Conservation (phyloP, 1,140 invertebrate species). For the Zophobas atratus region DNA sequence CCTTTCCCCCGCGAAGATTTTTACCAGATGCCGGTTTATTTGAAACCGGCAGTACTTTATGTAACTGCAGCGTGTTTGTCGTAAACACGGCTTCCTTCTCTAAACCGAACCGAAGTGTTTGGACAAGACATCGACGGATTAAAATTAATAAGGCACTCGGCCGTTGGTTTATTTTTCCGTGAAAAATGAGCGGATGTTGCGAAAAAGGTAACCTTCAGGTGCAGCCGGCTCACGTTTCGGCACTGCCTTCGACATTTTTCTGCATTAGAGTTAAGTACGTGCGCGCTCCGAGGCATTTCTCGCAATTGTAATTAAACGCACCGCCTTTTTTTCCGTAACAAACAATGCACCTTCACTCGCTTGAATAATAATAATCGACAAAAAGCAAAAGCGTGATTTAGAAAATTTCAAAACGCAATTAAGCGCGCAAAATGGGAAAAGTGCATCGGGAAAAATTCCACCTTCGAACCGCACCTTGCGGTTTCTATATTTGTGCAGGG, state of each 20-base stretch:
- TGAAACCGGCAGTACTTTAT: conserved; percentile 20
- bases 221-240: conserved; percentile 19
- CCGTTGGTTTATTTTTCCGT: conserved; percentile 9
- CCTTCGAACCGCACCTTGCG: conserved; percentile 25
- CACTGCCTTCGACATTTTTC: conserved; percentile 23
- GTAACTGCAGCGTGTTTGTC: conserved; percentile 32
- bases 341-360: conserved; percentile 27
- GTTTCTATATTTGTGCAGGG: conserved; percentile 28
- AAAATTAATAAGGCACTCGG: conserved; percentile 29
- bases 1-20: conserved; percentile 15
- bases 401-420: conserved; percentile 27
- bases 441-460: conserved; percentile 31
- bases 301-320: conserved; percentile 26
- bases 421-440: conserved; percentile 10
- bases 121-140: conserved; percentile 33
- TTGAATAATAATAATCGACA: conserved; percentile 13
- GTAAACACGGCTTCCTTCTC: conserved; percentile 28
- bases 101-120: conserved; percentile 32
- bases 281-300: conserved; percentile 31
- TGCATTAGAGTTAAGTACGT: conserved; percentile 11
- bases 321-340: conserved; percentile 2
- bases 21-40: conserved; percentile 38
- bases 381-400: conserved; percentile 25
- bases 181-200: conserved; percentile 31
- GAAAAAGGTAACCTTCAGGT: conserved; percentile 33